Evolutionary conservation across 1,140 invertebrate genomes (phyloP).

Genomic region (Melitaea cinxia): DNA sequence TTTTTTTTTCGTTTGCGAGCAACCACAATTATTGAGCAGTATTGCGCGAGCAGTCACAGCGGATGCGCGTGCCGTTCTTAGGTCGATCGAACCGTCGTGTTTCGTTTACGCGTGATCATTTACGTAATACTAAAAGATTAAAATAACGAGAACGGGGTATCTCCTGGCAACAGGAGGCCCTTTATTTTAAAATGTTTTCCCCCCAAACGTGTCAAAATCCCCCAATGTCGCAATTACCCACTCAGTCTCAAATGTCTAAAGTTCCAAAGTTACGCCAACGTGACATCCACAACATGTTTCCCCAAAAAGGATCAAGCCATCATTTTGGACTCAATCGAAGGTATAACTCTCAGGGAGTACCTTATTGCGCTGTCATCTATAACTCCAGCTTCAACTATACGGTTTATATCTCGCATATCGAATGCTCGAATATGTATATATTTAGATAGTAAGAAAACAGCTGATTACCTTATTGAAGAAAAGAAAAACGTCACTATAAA

Average conservation of each 20-base stretch:
- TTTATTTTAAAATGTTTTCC: neutral
- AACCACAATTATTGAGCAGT: neutral
- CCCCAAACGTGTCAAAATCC: neutral
- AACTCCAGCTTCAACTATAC: constrained; percentile 11
- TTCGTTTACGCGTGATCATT: neutral
- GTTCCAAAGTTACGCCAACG: neutral
- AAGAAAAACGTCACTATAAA: constrained; percentile 23
- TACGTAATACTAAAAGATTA: neutral
- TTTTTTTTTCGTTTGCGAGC: too few species aligned
- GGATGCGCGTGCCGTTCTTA: neutral
- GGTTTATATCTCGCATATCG: constrained; percentile 38
- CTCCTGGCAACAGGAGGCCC: neutral
- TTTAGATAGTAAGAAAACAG: constrained; percentile 17
- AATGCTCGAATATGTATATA: constrained; percentile 17
- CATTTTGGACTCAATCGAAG: neutral
- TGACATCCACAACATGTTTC: neutral
- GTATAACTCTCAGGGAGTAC: constrained; percentile 2
- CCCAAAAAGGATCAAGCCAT: constrained; percentile 6
- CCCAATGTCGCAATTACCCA: neutral
- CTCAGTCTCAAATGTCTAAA: neutral
- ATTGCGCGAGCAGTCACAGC: neutral
- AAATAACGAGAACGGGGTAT: neutral
- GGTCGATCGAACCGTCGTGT: neutral
- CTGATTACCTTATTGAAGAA: constrained; percentile 19
- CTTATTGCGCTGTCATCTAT: neutral